Evolutionary conservation across 2,888 invertebrate species (phyloP).

Genomic region (Geotrupes spiniger): DNA sequence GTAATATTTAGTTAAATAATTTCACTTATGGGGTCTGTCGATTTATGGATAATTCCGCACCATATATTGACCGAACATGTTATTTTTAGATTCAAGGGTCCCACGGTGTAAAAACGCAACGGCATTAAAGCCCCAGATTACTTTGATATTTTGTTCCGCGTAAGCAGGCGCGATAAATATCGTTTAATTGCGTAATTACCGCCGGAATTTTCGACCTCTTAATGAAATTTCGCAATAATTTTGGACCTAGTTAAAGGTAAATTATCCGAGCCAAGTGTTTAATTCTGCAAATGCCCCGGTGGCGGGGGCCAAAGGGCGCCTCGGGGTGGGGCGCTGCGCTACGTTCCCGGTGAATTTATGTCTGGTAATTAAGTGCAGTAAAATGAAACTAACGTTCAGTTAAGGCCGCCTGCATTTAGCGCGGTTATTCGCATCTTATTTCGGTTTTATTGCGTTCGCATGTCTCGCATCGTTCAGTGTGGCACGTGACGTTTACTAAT

Average conservation of each 20-base stretch:
- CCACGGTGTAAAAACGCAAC: too few species aligned
- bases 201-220: constrained; percentile 6
- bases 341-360: constrained; percentile 12
- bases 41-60: too few species aligned
- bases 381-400: constrained; percentile 16
- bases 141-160: too few species aligned
- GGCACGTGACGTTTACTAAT: too few species aligned
- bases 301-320: neutral
- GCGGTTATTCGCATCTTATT: constrained; percentile 14
- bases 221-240: constrained; percentile 27
- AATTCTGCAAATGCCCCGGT: constrained; percentile 15
- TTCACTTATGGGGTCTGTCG: too few species aligned
- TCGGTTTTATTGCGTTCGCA: constrained; percentile 3
- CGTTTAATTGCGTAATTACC: too few species aligned
- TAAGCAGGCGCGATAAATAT: too few species aligned
- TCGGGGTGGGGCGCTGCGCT: constrained; percentile 3
- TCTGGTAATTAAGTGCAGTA: constrained; percentile 17
- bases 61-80: too few species aligned
- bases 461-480: too few species aligned
- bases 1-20: too few species aligned
- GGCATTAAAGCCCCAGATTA: too few species aligned
- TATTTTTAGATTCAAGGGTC: too few species aligned
- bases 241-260: constrained; percentile 28
- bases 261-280: constrained; percentile 23
- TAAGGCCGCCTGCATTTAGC: constrained; percentile 14